Evolutionary conservation across 92 coral and sea anemone species (phyloP).

Genomic region (Bergia sp.): DNA sequence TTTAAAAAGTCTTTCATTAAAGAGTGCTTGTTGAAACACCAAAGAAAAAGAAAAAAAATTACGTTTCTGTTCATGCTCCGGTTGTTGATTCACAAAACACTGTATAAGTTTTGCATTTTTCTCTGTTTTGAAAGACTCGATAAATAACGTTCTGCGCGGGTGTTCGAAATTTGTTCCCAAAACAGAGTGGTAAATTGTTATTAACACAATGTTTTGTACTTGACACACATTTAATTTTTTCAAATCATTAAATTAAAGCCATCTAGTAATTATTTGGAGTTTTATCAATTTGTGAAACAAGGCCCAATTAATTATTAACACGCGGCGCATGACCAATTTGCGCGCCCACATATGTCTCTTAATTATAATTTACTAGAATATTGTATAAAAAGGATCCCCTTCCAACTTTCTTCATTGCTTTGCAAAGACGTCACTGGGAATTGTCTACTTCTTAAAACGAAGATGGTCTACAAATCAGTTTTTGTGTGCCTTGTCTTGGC

Average conservation of each 20-base stretch:
- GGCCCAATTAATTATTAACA: background rate
- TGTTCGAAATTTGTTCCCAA: background rate
- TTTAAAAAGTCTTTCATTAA: too few species aligned
- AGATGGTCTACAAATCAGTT: background rate
- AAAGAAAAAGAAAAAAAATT: too few species aligned
- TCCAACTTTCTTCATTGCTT: background rate
- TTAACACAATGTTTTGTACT: background rate
- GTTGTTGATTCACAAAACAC: background rate
- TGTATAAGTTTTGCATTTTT: too few species aligned
- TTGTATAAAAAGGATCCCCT: background rate
- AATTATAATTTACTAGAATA: too few species aligned
- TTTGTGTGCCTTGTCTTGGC: background rate
- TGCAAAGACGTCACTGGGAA: background rate
- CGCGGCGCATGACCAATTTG: background rate
- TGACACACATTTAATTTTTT: background rate
- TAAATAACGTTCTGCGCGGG: background rate
- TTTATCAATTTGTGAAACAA: background rate
- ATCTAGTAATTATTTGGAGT: background rate
- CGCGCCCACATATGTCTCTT: background rate
- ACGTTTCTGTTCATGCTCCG: background rate
- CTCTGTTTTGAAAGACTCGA: background rate
- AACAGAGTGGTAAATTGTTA: background rate
- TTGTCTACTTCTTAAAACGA: background rate
- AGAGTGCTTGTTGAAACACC: background rate
- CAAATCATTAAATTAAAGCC: background rate